phyloP scores from a whole-genome alignment of 2,888 invertebrate genomes.

The Ptychoptera albimana region DNA sequence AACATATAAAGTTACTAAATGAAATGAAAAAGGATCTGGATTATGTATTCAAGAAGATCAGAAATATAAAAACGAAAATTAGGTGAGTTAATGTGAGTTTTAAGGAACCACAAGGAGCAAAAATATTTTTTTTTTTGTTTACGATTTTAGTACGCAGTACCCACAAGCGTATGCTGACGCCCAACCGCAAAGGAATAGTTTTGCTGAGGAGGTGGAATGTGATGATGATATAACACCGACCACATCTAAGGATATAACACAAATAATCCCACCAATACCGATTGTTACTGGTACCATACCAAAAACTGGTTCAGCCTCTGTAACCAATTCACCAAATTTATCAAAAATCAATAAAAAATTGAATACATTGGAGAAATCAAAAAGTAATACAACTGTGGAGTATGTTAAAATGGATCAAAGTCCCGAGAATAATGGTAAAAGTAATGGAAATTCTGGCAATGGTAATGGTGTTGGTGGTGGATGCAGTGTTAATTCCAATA shows the following conservation, averaged over 20 bases:
- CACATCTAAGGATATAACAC: constrained; percentile 34
- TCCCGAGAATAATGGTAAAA: constrained; percentile 24
- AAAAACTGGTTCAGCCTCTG: too few relatives aligned
- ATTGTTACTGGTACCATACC: too few relatives aligned
- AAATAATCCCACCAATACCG: neutral
- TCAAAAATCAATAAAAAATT: too few relatives aligned
- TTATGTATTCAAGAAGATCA: constrained; percentile 82
- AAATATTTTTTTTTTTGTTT: constrained; percentile 4
- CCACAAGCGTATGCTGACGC: constrained; percentile 50
- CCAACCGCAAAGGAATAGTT: constrained; percentile 28
- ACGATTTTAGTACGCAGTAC: constrained; percentile 34
- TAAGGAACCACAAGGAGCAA: neutral
- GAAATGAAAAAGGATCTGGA: constrained; percentile 94
- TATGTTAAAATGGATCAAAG: constrained; percentile 32
- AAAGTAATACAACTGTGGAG: constrained; percentile 20
- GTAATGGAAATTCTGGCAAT: constrained; percentile 7
- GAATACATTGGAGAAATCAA: neutral
- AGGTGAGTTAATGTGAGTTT: constrained; percentile 27
- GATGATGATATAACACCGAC: constrained; percentile 29
- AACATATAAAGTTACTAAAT: constrained; percentile 67
- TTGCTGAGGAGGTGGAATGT: constrained; percentile 34
- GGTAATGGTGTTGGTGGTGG: too few relatives aligned
- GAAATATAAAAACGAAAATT: constrained; percentile 65
- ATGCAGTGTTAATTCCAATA: too few relatives aligned
- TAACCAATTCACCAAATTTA: too few relatives aligned